phyloP scores from a whole-genome alignment of 1,140 invertebrate species.

The Orussus abietinus region DNA sequence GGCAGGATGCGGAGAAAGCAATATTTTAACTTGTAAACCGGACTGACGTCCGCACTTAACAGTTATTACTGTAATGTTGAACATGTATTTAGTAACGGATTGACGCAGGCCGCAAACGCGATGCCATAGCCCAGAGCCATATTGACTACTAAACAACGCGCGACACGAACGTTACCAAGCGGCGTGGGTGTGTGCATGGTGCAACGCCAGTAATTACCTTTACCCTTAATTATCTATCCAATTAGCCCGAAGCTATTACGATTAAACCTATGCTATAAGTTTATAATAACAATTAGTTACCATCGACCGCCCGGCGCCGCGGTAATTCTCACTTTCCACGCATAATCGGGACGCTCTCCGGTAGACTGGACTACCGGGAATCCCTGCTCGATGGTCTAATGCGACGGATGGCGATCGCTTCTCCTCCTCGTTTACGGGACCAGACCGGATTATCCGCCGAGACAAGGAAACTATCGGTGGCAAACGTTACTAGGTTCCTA shows the following conservation, averaged over 20 bases:
- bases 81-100: no score
- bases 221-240: conserved; percentile 56
- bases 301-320: conserved; percentile 43
- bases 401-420: no score
- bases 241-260: conserved; percentile 54
- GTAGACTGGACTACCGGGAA: no score
- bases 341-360: conserved; percentile 19
- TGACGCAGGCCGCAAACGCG: conserved; percentile 39
- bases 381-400: no score
- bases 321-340: conserved; percentile 45
- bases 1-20: no score
- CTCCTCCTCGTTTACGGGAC: conserved; percentile 7
- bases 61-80: no score
- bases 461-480: no score
- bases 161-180: conserved; percentile 6
- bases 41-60: no score
- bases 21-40: no score
- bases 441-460: no score
- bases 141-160: conserved; percentile 47
- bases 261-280: conserved; percentile 55
- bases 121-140: conserved; percentile 47
- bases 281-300: conserved; percentile 56
- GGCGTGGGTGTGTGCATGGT: conserved; percentile 37
- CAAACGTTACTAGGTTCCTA: no score
- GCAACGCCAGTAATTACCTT: conserved; percentile 51